Base-by-base conservation (phyloP, 2,113 vertebrate species). In the Sinocyclocheilus maitianheensis region DNA sequence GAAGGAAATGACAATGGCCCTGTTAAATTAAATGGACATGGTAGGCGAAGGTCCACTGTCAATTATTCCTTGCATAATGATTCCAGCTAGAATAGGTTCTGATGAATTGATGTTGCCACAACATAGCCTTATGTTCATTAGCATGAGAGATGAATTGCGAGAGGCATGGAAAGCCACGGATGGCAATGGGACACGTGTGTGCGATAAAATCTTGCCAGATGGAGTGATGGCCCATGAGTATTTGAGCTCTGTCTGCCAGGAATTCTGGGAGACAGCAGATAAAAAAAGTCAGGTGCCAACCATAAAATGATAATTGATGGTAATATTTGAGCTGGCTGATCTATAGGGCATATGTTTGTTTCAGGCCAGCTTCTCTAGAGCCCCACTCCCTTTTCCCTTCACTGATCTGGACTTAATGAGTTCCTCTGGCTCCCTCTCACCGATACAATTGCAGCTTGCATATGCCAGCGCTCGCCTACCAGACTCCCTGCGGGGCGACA, bases 341-440 rank as follows among this genome's bases (percentile, higher is more conserved):
- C 85, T 80, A 55, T 69, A 62, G 75, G 87, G 83, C 85, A 88
- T 84, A 87, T 85, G 87, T 65, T 85, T 62, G 81, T 81, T 76
- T 87, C 60, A 85, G 72, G 51, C 51, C 16, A 16, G 84, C 86
- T 74, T 85, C 63, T 72, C 72, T 84, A 74, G 40, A 85, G 26
- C 43, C 37, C 34, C 71, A 46, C 71, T 53, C 78, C 37, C 62
- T 26, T 80, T 87, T 79, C 72, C 37, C 89, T 83, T 90, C 87
- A 90, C 85, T 76, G 87, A 88, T 81, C 82, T 85, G 83, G 55
- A 85, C 55, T 83, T 88, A 90, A 90, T 90, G 85, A 90, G 83
- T 75, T 88, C 81, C 84, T 77, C 40, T 84, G 88, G 87, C 81
- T 78, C 80, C 58, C 30, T 87, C 40, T 84, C 5, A 72, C 53